These are phyloP conservation scores for Tadarida brasiliensis DNA, from an alignment of 2,797 vertebrate species.

Conservation along the genomic window DNA sequence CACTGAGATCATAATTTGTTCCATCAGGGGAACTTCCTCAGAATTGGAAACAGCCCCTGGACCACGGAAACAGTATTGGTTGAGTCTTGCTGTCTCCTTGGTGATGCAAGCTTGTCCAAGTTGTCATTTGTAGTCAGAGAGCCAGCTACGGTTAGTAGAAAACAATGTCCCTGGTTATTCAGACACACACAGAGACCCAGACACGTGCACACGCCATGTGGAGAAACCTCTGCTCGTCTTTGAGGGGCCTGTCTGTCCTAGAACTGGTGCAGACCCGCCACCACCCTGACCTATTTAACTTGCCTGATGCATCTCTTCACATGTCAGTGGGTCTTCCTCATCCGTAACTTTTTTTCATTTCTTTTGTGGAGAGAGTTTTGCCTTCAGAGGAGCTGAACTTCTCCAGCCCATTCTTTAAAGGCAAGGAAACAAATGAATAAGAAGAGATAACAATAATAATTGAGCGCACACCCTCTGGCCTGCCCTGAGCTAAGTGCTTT, in stretches of 20 bases:
- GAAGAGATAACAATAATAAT: not conserved
- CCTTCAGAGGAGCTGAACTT: not conserved
- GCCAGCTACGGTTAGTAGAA: not conserved
- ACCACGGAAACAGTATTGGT: not conserved
- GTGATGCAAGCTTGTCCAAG: not conserved
- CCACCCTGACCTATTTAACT: not conserved
- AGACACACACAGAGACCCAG: not conserved
- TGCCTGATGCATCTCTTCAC: not conserved
- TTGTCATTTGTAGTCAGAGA: not conserved
- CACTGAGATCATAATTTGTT: not conserved
- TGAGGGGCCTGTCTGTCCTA: not conserved
- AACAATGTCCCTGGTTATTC: not conserved
- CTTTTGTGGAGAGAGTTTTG: slow-evolving; percentile 27
- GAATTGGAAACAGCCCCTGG: not conserved
- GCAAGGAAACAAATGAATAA: not conserved
- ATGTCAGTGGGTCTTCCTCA: not conserved
- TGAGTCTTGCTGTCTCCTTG: not conserved
- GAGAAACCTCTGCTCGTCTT: not conserved
- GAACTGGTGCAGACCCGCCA: not conserved
- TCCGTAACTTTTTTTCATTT: not conserved
- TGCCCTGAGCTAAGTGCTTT: not conserved
- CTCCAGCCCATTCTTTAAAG: not conserved
- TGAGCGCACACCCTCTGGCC: not conserved
- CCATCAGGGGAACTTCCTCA: not conserved
- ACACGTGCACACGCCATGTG: not conserved